Conservation (phyloP, 2,888 invertebrate species). For the Diloba caeruleocephala region DNA sequence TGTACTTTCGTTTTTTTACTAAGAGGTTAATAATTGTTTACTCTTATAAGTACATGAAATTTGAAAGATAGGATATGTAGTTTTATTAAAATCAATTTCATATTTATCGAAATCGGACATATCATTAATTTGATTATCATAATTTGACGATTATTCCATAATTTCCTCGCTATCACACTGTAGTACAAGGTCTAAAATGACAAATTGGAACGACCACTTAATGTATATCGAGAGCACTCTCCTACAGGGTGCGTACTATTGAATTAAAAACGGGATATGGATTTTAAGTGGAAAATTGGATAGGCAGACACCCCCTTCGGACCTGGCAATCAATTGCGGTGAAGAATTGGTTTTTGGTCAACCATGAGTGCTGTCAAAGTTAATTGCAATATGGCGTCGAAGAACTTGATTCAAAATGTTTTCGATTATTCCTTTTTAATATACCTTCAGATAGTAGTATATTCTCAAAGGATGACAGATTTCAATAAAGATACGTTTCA, state of each 20-base stretch:
- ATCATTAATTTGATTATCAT: background rate
- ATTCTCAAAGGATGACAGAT: no score
- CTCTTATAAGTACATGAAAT: no score
- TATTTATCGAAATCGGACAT: no score
- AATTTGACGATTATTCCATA: constrained; percentile 1
- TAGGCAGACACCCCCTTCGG: background rate
- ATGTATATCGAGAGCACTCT: constrained; percentile 57
- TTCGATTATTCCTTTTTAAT: no score
- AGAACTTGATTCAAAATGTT: background rate
- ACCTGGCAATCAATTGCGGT: constrained; percentile 23
- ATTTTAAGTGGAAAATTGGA: constrained; percentile 24
- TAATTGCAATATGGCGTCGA: background rate
- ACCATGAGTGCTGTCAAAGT: constrained; percentile 9
- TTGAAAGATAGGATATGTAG: no score
- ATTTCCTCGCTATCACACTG: constrained; percentile 1
- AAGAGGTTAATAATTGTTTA: no score
- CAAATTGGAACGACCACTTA: constrained; percentile 63
- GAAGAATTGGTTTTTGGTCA: constrained; percentile 5
- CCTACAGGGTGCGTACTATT: constrained; percentile 52
- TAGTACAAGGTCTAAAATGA: constrained; percentile 58
- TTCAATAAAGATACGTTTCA: no score
- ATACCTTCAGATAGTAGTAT: no score
- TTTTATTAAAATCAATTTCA: no score
- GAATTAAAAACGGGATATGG: constrained; percentile 6
- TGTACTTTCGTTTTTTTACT: no score